These are phyloP conservation scores for Poeciliopsis turrubarensis DNA, from an alignment of 2,113 vertebrate species.

Conservation along the genomic window DNA sequence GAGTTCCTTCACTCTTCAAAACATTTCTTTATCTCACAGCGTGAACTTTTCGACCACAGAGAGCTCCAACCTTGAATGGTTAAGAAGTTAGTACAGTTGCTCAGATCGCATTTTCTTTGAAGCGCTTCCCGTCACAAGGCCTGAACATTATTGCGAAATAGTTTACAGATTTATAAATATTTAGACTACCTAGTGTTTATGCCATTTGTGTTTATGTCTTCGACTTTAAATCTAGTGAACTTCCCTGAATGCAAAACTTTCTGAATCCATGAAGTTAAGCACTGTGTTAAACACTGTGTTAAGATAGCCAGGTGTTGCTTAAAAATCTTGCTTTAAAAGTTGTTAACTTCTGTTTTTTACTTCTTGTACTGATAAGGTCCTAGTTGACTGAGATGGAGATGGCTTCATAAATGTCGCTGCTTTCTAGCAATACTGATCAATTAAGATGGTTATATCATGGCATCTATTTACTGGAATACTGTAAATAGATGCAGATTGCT, in stretches of 20 bases:
- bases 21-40: slow-evolving; percentile 19
- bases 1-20: neutral
- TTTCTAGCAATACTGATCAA: neutral
- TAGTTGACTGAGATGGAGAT: neutral
- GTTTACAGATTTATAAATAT: no score
- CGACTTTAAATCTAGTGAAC: no score
- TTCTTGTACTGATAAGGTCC: neutral
- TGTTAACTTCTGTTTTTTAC: neutral
- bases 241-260: no score
- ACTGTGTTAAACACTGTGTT: no score
- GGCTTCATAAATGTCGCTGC: no score
- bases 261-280: no score
- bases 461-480: no score
- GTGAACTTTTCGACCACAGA: neutral
- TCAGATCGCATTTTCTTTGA: neutral
- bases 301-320: no score
- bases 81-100: neutral
- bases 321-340: neutral
- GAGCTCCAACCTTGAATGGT: neutral
- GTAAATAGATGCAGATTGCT: no score
- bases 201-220: no score
- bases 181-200: no score
- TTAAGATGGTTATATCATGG: no score
- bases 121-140: neutral
- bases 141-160: neutral